These are phyloP conservation scores for Stegana nigrithorax DNA, from an alignment of 2,888 invertebrate species.

Conservation along the genomic window DNA sequence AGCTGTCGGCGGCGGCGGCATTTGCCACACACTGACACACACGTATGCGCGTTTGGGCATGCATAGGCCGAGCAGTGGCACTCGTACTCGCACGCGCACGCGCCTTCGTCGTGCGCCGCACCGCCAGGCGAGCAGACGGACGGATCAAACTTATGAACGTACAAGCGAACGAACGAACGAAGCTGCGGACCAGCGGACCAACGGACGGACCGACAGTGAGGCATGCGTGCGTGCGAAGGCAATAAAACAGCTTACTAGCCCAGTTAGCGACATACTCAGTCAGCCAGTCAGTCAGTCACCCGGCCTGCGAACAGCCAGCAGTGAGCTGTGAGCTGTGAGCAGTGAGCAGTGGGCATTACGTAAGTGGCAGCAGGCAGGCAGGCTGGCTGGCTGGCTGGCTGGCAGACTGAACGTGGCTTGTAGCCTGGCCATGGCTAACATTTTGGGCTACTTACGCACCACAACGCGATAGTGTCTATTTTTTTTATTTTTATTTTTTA, in stretches of 20 bases:
- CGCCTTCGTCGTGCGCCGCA: conserved; percentile 4
- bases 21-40: conserved; percentile 60
- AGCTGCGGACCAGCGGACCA: too few species aligned
- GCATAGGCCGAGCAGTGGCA: background rate
- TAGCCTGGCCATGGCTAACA: conserved; percentile 44
- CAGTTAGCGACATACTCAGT: background rate
- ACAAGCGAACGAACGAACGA: too few species aligned
- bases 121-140: too few species aligned
- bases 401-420: conserved; percentile 16
- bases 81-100: background rate
- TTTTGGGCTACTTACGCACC: conserved; percentile 2
- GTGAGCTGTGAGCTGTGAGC: too few species aligned
- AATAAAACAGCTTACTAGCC: conserved; percentile 15
- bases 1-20: conserved; percentile 26
- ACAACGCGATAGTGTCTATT: conserved; percentile 44
- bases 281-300: background rate
- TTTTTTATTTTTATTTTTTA: conserved; percentile 11
- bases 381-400: background rate
- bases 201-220: conserved; percentile 4
- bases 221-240: conserved; percentile 30
- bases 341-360: too few species aligned
- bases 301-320: conserved; percentile 20
- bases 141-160: too few species aligned
- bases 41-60: conserved; percentile 41
- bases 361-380: conserved; percentile 29